Conservation (phyloP, 2,113 vertebrate genomes). For the Aleadryas rufinucha region DNA sequence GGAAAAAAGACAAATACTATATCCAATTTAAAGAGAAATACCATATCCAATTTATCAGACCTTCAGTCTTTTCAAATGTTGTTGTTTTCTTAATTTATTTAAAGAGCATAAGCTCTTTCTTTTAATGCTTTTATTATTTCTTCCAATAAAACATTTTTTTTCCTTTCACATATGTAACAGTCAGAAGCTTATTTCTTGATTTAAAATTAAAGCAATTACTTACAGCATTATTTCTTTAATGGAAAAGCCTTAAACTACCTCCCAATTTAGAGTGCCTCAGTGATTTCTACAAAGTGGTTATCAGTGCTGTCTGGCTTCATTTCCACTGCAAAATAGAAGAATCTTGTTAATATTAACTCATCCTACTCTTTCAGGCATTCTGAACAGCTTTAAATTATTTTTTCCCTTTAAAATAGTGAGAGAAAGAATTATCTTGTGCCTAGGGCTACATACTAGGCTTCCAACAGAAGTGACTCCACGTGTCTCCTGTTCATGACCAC, state of each 20-base stretch:
- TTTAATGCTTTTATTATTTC: slow-evolving; percentile 10
- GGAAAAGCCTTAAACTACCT: slow-evolving; percentile 30
- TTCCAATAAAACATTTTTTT: slow-evolving; percentile 1
- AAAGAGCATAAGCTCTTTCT: not conserved
- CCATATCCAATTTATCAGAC: not conserved
- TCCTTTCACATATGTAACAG: slow-evolving; percentile 1
- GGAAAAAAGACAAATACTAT: rapidly evolving
- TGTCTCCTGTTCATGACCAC: not conserved
- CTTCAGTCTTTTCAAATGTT: not conserved
- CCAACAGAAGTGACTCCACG: not conserved
- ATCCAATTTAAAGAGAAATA: not conserved
- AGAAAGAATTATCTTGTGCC: not conserved
- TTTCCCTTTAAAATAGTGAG: not conserved
- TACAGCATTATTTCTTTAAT: slow-evolving; percentile 39
- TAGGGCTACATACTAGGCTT: not conserved
- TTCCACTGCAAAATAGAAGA: slow-evolving; percentile 21
- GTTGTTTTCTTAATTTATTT: slow-evolving; percentile 31
- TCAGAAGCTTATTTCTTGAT: slow-evolving; percentile 39
- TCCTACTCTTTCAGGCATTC: not conserved
- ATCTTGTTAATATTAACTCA: slow-evolving; percentile 27
- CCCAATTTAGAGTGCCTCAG: slow-evolving; percentile 18
- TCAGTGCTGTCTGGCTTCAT: not conserved
- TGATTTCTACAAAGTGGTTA: not conserved
- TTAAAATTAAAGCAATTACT: slow-evolving; percentile 56
- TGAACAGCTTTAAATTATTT: not conserved